Evolutionary conservation across 2,113 vertebrate species (phyloP).

Genomic region (Delphinapterus leucas): DNA sequence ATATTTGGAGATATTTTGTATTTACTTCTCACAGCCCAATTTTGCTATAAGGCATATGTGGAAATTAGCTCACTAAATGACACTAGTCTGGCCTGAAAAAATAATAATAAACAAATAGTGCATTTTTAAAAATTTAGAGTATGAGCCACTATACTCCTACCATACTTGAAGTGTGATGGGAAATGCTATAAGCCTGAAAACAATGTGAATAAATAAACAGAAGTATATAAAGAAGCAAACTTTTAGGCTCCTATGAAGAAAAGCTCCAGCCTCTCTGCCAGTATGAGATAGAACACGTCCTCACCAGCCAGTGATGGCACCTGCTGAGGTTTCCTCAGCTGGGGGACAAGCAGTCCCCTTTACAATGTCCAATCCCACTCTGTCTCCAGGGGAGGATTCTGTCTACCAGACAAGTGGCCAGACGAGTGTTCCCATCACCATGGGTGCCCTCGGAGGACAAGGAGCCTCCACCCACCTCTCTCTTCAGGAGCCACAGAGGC

Average conservation of each 20-base stretch:
- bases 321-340: accelerated
- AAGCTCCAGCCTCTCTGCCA: accelerated
- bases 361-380: background rate
- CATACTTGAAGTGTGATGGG: background rate
- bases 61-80: background rate
- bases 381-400: background rate
- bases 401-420: background rate
- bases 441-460: background rate
- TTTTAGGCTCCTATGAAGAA: background rate
- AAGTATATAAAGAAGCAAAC: background rate
- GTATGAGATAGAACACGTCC: accelerated
- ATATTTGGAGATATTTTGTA: background rate
- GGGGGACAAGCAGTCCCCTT: background rate
- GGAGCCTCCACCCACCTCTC: background rate
- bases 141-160: background rate
- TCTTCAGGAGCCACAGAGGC: background rate
- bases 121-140: background rate
- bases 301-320: accelerated
- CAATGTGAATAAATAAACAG: background rate
- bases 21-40: background rate
- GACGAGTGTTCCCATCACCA: background rate
- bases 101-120: background rate
- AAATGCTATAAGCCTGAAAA: background rate
- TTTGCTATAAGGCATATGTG: background rate
- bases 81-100: background rate